phyloP scores from a whole-genome alignment of 2,113 vertebrate species.

The Butastur rufipennis region DNA sequence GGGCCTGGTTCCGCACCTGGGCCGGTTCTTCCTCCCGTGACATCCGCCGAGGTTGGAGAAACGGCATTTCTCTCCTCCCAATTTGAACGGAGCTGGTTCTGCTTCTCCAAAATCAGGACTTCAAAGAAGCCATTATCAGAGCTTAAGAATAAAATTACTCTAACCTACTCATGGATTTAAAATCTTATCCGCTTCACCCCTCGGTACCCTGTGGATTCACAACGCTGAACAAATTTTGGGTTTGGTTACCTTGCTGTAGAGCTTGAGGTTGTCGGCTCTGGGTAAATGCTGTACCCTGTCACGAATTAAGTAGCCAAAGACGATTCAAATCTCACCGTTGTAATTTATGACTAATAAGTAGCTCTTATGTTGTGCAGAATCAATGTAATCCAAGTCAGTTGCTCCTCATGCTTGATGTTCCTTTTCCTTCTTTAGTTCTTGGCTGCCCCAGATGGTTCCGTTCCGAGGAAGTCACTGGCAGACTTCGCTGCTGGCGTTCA shows the following conservation, averaged over 20 bases:
- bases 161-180: background rate
- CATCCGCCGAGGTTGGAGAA: fast-evolving
- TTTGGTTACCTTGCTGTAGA: background rate
- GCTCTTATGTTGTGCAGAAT: background rate
- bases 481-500: constrained; percentile 73
- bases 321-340: background rate
- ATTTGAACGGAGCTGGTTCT: fast-evolving
- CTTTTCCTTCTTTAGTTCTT: constrained; percentile 52
- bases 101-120: fast-evolving
- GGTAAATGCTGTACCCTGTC: too few species aligned
- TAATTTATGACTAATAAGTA: background rate
- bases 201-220: fast-evolving
- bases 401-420: background rate
- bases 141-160: background rate
- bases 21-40: too few species aligned
- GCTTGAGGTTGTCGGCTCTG: background rate
- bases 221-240: fast-evolving
- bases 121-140: fast-evolving
- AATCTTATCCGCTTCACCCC: fast-evolving
- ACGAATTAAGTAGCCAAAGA: background rate
- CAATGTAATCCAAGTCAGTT: background rate
- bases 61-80: fast-evolving
- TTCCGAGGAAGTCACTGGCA: constrained; percentile 76
- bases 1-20: background rate
- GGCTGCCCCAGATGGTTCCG: constrained; percentile 33